These are phyloP conservation scores for Gadopsis marmoratus DNA, from an alignment of 2,797 vertebrate genomes.

Conservation along the genomic window DNA sequence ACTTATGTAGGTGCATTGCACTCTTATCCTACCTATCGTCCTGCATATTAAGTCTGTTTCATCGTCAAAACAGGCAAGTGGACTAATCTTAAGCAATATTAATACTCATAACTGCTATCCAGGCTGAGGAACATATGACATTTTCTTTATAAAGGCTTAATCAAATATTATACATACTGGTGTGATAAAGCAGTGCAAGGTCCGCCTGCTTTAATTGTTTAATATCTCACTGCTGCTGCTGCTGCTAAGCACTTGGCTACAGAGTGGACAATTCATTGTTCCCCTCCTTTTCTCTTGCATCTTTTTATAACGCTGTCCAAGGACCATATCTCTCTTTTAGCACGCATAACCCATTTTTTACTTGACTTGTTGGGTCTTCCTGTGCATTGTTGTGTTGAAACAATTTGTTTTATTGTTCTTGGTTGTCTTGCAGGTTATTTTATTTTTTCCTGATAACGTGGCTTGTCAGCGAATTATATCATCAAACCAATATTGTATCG, in stretches of 20 bases:
- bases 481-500: neutral
- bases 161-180: slow-evolving; percentile 10
- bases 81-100: neutral
- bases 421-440: neutral
- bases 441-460: neutral
- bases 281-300: neutral
- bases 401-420: neutral
- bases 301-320: neutral
- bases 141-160: slow-evolving; percentile 16
- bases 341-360: neutral
- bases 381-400: neutral
- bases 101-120: neutral
- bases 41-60: neutral
- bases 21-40: neutral
- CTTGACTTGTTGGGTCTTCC: neutral
- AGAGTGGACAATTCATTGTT: neutral
- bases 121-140: neutral
- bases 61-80: neutral
- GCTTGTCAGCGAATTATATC: neutral
- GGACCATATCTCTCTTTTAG: neutral
- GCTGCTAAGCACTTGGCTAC: neutral
- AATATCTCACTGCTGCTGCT: neutral
- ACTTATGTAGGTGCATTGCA: neutral
- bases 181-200: slow-evolving; percentile 13
- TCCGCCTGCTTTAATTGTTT: slow-evolving; percentile 16